These are phyloP conservation scores for Protodeltote pygarga DNA, from an alignment of 2,888 invertebrate species.

Conservation along the genomic window DNA sequence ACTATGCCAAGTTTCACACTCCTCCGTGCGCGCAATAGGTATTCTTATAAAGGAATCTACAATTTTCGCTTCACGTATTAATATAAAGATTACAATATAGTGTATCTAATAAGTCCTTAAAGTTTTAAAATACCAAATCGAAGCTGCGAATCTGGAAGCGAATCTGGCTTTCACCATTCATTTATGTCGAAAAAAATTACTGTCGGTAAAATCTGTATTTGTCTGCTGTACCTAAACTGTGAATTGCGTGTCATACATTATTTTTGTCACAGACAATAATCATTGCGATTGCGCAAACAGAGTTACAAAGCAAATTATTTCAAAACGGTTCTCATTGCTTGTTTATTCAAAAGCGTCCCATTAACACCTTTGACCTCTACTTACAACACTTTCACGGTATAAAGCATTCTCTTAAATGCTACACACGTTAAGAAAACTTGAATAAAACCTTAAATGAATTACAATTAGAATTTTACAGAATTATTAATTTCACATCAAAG, in stretches of 20 bases:
- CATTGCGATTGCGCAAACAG: not conserved
- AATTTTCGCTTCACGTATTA: no score
- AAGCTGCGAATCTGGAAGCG: no score
- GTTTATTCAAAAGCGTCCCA: conserved; percentile 14
- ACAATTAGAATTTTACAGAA: conserved; percentile 22
- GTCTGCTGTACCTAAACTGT: not conserved
- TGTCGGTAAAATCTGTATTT: not conserved
- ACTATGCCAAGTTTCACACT: no score
- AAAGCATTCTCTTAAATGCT: conserved; percentile 8
- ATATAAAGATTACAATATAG: no score
- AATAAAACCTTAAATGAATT: conserved; percentile 15
- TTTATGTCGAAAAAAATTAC: not conserved
- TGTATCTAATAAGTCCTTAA: no score
- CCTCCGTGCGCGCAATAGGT: no score
- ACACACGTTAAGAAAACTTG: conserved; percentile 9
- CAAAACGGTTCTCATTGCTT: conserved; percentile 23
- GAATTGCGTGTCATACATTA: not conserved
- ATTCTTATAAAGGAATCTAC: no score
- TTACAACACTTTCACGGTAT: conserved; percentile 28
- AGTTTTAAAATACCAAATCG: no score
- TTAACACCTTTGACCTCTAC: conserved; percentile 23
- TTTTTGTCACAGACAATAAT: conserved; percentile 5
- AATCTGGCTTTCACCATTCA: no score
- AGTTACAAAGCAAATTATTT: conserved; percentile 10
- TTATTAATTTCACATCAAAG: conserved; percentile 22